A percentile compares a stretch with the other conserved stretches of the same genome.
Evolutionary conservation across 2,888 invertebrate species (phyloP).

Genomic region (Dryobota labecula): DNA sequence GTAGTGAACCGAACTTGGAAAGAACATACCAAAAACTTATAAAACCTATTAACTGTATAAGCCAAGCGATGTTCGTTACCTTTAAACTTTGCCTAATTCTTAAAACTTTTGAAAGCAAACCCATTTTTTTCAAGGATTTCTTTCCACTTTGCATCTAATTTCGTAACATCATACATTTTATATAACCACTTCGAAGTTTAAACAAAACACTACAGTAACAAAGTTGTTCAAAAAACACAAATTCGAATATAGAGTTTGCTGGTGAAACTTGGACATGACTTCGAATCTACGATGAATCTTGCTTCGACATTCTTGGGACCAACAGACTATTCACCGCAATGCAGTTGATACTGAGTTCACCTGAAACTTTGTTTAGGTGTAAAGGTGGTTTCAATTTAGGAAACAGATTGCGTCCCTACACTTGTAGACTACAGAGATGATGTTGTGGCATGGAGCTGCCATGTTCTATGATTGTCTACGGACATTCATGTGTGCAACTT

Average conservation of each 20-base stretch:
- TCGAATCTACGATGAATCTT: conserved; percentile 33
- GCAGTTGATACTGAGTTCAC: conserved; percentile 37
- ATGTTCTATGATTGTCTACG: not conserved
- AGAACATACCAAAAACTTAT: not conserved
- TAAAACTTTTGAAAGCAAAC: conserved; percentile 5
- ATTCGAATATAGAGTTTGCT: conserved; percentile 28
- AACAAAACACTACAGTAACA: conserved; percentile 23
- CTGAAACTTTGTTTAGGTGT: conserved; percentile 30
- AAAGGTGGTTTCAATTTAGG: conserved; percentile 27
- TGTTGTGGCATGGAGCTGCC: not conserved
- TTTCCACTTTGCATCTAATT: conserved; percentile 2
- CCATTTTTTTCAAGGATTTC: not conserved
- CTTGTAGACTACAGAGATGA: not conserved
- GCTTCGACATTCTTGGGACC: conserved; percentile 23
- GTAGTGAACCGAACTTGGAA: not conserved
- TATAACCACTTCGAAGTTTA: conserved; percentile 1
- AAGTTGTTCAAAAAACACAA: conserved; percentile 30
- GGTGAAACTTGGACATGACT: conserved; percentile 19
- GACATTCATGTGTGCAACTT: not conserved
- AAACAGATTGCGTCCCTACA: not conserved
- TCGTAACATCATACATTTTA: conserved; percentile 5
- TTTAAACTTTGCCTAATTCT: not conserved
- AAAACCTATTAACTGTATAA: not conserved
- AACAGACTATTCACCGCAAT: conserved; percentile 28
- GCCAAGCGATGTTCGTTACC: not conserved